These are phyloP conservation scores for Melipona quadrifasciata DNA, from an alignment of 1,140 invertebrate genomes.

Conservation along the genomic window DNA sequence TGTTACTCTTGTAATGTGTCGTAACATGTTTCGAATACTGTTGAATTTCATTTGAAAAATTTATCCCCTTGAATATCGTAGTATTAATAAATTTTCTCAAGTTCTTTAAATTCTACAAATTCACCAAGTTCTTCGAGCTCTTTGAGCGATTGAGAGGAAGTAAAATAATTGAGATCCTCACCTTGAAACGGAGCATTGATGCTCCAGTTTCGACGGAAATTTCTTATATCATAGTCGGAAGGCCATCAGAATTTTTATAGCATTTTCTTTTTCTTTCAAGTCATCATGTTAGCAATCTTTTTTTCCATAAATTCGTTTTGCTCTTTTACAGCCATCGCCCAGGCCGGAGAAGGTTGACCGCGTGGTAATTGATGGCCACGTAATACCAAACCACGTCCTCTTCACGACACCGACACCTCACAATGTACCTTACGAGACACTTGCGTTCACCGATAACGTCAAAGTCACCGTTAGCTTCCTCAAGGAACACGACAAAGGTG, in stretches of 20 bases:
- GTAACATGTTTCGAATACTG: too few species aligned
- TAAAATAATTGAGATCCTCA: background rate
- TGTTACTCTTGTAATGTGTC: too few species aligned
- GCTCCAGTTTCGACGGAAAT: too few species aligned
- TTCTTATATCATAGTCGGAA: too few species aligned
- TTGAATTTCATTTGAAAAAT: too few species aligned
- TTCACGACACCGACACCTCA: constrained; percentile 91
- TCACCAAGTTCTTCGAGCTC: too few species aligned
- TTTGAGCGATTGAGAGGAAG: too few species aligned
- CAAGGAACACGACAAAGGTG: constrained; percentile 82
- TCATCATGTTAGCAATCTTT: background rate
- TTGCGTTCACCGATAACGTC: constrained; percentile 91
- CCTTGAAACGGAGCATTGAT: background rate
- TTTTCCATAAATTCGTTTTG: constrained; percentile 23
- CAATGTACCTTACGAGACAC: constrained; percentile 87
- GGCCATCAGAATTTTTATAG: too few species aligned
- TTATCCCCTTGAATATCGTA: too few species aligned
- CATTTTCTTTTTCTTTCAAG: too few species aligned
- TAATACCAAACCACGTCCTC: constrained; percentile 92
- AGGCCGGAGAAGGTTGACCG: constrained; percentile 88
- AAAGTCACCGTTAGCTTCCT: constrained; percentile 91
- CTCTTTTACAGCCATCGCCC: constrained; percentile 83
- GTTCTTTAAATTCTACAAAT: too few species aligned
- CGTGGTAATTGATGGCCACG: constrained; percentile 94
- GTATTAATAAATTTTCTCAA: too few species aligned